Evolutionary conservation across 2,797 vertebrate species (phyloP), one percentile per base, ranked within the genome.

Genomic region (Spinibarbus caldwelli): DNA sequence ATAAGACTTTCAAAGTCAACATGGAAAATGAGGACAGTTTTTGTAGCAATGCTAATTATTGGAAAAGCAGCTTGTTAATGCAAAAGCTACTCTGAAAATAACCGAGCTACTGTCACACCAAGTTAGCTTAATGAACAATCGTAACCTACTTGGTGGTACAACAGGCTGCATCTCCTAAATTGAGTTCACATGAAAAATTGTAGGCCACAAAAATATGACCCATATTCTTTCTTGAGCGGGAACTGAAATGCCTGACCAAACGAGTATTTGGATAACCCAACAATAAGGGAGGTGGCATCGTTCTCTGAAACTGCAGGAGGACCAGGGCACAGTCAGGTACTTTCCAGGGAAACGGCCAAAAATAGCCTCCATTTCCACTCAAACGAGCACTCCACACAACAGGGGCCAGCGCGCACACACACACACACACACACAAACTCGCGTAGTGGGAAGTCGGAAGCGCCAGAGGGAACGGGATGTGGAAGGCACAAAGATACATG

Each of bases 231-330:
- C 81, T 72, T 85, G 80, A 87, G 66, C 75, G 80, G 41, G 78
- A 82, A 86, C 70, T 89, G 91, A 90, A 71, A 89, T 83, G 62
- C 43, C 52, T 67, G 52, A 89, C 85, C 77, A 80, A 82, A 75
- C 86, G 62, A 77, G 77, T 82, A 26, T 76, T 81, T 80, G 71
- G 86, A 85, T 85, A 82, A 57, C n/a, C 29, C 11, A 31, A 54
- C 4, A 10, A 23, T 52, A 52, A 62, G 31, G n/a, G 91, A 91
- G 89, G 89, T 91, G 84, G 86, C 78, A 89, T 92, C 88, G 73
- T 54, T 77, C 72, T 92, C 85, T 89, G 85, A 86, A 92, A 90
- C 89, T 82, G 43, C 54, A 36, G 87, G 87, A 89, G 86, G 90
- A 75, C 66, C 85, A 86, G 85, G 85, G 87, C 73, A 86, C 71